These are phyloP conservation scores for Pseudolaguvia tuberculata DNA, from an alignment of 2,113 vertebrate genomes.

Conservation along the genomic window DNA sequence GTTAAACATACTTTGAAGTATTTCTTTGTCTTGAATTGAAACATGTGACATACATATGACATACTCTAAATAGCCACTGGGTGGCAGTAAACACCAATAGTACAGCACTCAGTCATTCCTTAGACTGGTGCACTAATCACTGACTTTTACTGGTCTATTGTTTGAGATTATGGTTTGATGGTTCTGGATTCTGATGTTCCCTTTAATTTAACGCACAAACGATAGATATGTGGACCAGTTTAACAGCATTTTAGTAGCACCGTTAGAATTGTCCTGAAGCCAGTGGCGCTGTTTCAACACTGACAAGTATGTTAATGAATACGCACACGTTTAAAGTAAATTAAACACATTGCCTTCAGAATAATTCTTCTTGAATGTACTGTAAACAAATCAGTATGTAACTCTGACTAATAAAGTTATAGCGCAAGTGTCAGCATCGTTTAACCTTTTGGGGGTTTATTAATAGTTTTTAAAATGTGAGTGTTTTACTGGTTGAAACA, in stretches of 20 bases:
- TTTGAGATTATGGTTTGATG: too few species aligned
- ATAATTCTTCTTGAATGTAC: constrained; percentile 1
- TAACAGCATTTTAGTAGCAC: background rate
- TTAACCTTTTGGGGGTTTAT: background rate
- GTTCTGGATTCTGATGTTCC: constrained; percentile 10
- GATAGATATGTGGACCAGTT: background rate
- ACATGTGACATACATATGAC: background rate
- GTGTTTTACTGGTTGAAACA: background rate
- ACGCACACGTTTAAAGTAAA: too few species aligned
- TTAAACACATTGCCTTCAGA: background rate
- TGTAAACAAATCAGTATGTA: constrained; percentile 8
- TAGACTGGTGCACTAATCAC: background rate
- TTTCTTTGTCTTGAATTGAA: background rate
- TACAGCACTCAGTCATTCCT: background rate
- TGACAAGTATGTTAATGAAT: background rate
- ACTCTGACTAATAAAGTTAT: constrained; percentile 11
- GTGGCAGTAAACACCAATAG: background rate
- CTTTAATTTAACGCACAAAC: background rate
- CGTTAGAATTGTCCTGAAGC: background rate
- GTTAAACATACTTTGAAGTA: constrained; percentile 10
- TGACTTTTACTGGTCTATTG: background rate
- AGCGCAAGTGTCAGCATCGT: background rate
- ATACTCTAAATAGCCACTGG: constrained; percentile 7
- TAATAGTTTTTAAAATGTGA: background rate
- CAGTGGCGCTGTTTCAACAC: background rate